A percentile compares a stretch with the other conserved stretches of the same genome.
phyloP scores from a whole-genome alignment of 1,140 invertebrate genomes.

The Scaptomyza pallida region DNA sequence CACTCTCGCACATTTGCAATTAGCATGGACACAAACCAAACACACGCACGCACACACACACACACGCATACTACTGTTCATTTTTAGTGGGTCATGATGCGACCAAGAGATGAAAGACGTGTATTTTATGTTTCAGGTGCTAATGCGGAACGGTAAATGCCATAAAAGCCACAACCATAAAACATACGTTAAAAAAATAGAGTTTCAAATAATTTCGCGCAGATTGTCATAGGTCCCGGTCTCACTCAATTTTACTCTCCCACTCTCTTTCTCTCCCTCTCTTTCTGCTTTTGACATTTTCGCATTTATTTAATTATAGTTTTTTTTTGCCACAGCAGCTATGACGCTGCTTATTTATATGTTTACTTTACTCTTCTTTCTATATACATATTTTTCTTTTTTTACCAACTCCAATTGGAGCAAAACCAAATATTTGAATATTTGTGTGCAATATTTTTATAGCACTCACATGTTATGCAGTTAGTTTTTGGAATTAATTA shows the following conservation, averaged over 20 bases:
- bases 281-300: not conserved
- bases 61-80: conserved; percentile 30
- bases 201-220: not conserved
- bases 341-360: conserved; percentile 34
- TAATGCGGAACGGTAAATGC: conserved; percentile 68
- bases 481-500: conserved; percentile 21
- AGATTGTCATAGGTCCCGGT: conserved; percentile 48
- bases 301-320: conserved; percentile 62
- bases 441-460: conserved; percentile 41
- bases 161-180: conserved; percentile 16
- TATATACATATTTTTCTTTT: conserved; percentile 24
- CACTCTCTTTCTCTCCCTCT: not conserved
- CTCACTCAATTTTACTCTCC: not conserved
- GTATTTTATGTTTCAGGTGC: conserved; percentile 56
- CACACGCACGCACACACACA: conserved; percentile 40
- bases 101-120: conserved; percentile 27
- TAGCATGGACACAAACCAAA: conserved; percentile 71
- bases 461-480: conserved; percentile 13
- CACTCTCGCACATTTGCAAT: conserved; percentile 25
- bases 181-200: not conserved
- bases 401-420: conserved; percentile 50
- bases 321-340: conserved; percentile 54
- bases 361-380: conserved; percentile 17
- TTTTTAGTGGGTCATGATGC: conserved; percentile 76
- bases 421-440: conserved; percentile 61